Evolutionary conservation across 1,140 invertebrate species (phyloP), one percentile per base, ranked within the genome.

Genomic region (Lamellibrachia luymesi): DNA sequence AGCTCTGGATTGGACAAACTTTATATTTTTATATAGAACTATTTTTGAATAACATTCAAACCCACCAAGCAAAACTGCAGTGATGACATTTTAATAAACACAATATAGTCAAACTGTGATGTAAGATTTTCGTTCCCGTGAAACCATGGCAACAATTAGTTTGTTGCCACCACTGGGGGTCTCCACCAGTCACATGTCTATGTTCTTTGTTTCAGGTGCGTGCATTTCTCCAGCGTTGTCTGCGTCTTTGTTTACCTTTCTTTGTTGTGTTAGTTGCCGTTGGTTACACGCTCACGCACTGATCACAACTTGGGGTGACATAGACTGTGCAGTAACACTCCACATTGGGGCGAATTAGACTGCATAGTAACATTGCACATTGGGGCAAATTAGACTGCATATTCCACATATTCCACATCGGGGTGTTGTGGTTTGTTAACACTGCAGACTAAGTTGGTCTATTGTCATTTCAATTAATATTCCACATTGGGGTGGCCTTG

Each of bases 171-270:
- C 64, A 80, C 64, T 80, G 64, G 64, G 64, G 64, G 64, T 80
- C 64, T 22, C 13, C 64, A 80, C 2, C 64, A 17, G 64, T 80
- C 64, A 80, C 64, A 22, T 80, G 64, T 22, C 64, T 80, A 80
- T 80, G 64, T 80, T 80, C 64, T 80, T 80, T 80, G 64, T 80
- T 80, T 80, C 64, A 80, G 64, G 25, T 80, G 64, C 64, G 64
- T 80, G 64, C 13, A 22, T 80, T 80, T 80, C 64, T 80, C 64
- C 64, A 80, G 64, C 64, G 64, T 22, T 22, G 64, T 80, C 13
- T 80, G 6, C 64, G 13, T 80, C 64, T 80, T 80, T 80, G 64
- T 80, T 80, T 80, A 80, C 64, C 64, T 80, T 80, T 80, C 64
- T 80, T 80, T 80, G 64, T 80, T 80, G 64, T 80, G 64, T 22